Evolutionary conservation across 2,113 vertebrate genomes (phyloP).

Genomic region (Corythoichthys haematopterus): DNA sequence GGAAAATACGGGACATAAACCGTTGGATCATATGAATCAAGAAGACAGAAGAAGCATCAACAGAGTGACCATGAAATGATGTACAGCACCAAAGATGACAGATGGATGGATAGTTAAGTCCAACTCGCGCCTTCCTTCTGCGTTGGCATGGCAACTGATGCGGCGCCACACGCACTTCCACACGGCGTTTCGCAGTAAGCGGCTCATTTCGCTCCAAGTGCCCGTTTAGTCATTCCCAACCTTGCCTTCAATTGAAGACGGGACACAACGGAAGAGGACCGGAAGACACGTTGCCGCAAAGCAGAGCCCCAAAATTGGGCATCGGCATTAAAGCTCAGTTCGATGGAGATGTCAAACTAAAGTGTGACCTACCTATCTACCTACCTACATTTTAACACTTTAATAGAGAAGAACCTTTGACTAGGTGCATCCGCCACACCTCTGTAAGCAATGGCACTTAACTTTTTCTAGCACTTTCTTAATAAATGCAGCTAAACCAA

Average conservation of each 20-base stretch:
- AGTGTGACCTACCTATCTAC: too few relatives aligned
- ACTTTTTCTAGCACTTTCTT: too few relatives aligned
- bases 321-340: not conserved
- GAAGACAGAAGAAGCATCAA: not conserved
- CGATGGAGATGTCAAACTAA: not conserved
- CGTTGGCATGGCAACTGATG: conserved; percentile 9
- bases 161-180: conserved; percentile 65
- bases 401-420: too few relatives aligned
- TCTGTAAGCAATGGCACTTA: too few relatives aligned
- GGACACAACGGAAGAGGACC: not conserved
- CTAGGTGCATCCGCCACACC: too few relatives aligned
- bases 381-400: too few relatives aligned
- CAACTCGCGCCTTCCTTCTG: conserved; percentile 1
- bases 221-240: not conserved
- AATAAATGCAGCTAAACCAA: too few relatives aligned
- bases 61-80: not conserved
- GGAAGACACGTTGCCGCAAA: not conserved
- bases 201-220: not conserved
- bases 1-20: not conserved
- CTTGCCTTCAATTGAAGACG: not conserved
- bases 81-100: not conserved
- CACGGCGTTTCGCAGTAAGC: not conserved
- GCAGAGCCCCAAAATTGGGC: not conserved
- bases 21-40: not conserved
- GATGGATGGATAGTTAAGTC: not conserved